Evolutionary conservation across 2,797 vertebrate genomes (phyloP).

Genomic region (Loris lydekkerianus): DNA sequence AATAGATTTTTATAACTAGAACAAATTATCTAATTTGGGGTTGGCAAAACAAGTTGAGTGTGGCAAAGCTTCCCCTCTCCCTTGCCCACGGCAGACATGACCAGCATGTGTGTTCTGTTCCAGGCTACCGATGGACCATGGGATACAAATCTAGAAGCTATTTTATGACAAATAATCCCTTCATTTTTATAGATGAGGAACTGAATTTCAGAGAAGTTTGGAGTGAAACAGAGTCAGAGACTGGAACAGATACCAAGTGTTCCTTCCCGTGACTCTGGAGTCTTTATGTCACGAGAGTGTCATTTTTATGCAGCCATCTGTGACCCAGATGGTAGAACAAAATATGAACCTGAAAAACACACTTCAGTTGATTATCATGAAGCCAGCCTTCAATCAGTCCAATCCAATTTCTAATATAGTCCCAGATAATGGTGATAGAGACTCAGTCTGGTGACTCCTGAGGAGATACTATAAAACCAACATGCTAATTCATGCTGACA

Average conservation of each 20-base stretch:
- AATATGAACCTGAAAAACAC: neutral
- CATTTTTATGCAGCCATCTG: neutral
- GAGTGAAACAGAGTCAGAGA: neutral
- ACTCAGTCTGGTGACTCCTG: neutral
- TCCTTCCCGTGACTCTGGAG: neutral
- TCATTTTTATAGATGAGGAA: neutral
- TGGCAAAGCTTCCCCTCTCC: neutral
- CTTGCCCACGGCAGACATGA: fast-evolving
- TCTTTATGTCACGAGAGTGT: neutral
- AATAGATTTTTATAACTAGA: neutral
- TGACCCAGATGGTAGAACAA: neutral
- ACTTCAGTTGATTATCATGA: neutral
- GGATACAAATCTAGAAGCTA: neutral
- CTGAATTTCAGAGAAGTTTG: neutral
- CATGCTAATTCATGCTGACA: neutral
- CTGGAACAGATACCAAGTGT: neutral
- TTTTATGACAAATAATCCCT: neutral
- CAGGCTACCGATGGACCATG: fast-evolving
- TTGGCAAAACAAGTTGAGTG: neutral
- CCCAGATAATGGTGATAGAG: neutral
- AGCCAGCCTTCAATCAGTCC: neutral
- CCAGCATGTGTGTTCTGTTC: neutral
- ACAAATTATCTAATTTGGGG: neutral
- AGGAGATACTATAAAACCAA: neutral
- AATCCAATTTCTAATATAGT: neutral